Evolutionary conservation across 2,113 vertebrate species (phyloP).

Genomic region (Channa argus): DNA sequence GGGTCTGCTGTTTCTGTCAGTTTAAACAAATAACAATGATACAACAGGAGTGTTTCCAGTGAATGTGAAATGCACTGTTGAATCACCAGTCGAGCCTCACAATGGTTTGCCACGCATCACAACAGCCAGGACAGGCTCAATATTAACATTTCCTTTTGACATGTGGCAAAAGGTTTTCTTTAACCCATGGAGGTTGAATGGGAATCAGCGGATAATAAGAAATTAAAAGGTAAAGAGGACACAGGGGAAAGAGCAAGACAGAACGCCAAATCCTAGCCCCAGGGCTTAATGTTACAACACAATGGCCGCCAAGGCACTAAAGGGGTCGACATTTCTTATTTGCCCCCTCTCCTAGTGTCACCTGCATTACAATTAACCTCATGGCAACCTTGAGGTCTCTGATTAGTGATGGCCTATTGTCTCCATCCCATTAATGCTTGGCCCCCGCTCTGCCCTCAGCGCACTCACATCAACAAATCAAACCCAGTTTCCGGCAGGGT

Average conservation of each 20-base stretch:
- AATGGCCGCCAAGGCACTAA: constrained; percentile 87
- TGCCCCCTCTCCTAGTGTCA: constrained; percentile 83
- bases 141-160: constrained; percentile 87
- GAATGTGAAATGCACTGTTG: constrained; percentile 75
- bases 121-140: constrained; percentile 81
- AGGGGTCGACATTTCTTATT: constrained; percentile 90
- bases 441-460: constrained; percentile 88
- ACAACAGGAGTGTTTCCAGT: constrained; percentile 73
- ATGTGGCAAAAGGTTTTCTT: constrained; percentile 81
- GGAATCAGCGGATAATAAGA: constrained; percentile 85
- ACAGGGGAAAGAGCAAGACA: constrained; percentile 77
- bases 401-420: constrained; percentile 96
- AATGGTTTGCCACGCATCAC: constrained; percentile 78
- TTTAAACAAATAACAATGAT: constrained; percentile 82
- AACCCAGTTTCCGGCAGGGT: constrained; percentile 85
- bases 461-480: constrained; percentile 89
- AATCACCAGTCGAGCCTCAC: constrained; percentile 67
- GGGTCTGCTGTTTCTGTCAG: constrained; percentile 72
- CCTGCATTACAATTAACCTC: constrained; percentile 95
- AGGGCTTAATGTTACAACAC: constrained; percentile 90
- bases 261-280: constrained; percentile 90
- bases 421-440: constrained; percentile 88
- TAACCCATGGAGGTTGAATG: constrained; percentile 78
- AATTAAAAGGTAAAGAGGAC: constrained; percentile 89
- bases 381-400: constrained; percentile 93